Base-by-base conservation (phyloP, 2,797 vertebrate species). In the Eulemur albifrons region DNA sequence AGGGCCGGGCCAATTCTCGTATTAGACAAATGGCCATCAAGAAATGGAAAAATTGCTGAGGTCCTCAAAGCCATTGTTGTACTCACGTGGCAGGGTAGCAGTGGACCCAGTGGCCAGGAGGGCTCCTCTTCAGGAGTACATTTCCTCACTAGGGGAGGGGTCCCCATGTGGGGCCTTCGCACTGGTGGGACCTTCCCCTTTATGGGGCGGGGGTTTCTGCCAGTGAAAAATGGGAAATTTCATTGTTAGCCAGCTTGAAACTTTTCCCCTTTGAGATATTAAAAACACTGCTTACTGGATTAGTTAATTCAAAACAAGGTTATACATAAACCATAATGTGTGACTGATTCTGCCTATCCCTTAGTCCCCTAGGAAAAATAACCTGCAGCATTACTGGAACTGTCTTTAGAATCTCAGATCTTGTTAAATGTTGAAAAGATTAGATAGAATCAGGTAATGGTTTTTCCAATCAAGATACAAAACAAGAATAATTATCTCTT, bases 171-270 rank as follows among this genome's bases (percentile, higher is more conserved):
- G 85, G 93, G 81, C 97, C 94, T 97, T 69, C 87, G 27, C 52
- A 94, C 50, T 95, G 96, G 95, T 65, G 94, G 95, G 93, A 76
- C 95, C 92, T 76, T 88, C 88, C 92, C 97, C 73, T 77, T 50
- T 93, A 94, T 21, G 88, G 95, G 95, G 87, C 88, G 91, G 95
- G 96, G 96, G 83, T 92, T 94, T 84, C 96, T 90, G 95, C 91
- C 95, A 95, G 96, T 79, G 83, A 96, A 97, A 97, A 95, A 90
- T 9, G 89, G 89, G 88, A 94, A 86, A 96, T 96, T 96, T 90
- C 93, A 77, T 81, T 95, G 72, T 93, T 90, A 94, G 96, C 88
- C 95, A 91, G 72, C 81, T 97, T 70, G 76, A 86, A 89, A 82
- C 43, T 76, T 76, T 76, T 50, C 59, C 95, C 85, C 38, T 73